Base-by-base conservation (phyloP, 2,797 vertebrate genomes). In the Xenentodon cancila region DNA sequence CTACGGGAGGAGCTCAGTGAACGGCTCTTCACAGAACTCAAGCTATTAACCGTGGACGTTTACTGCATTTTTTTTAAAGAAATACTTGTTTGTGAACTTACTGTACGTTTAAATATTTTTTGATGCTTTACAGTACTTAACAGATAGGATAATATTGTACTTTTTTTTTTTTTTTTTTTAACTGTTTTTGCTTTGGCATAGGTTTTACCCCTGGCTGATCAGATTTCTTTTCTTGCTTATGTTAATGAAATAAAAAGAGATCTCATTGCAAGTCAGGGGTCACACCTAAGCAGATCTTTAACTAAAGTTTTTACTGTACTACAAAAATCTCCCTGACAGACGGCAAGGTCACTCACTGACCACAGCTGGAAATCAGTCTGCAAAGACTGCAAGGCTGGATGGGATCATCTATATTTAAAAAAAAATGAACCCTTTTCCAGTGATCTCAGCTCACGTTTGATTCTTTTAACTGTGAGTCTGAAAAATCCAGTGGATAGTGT, bases 51-150 rank as follows among this genome's bases (percentile, higher is more conserved):
- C 63, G 62, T 64, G 62, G 79, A 80, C 57, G 81, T 89, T 84
- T 87, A 86, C 85, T 77, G 74, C 77, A 73, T 86, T 91, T 88
- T 85, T 86, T 73, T 83, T 82, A 85, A 25, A 82, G 59, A 87
- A 73, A 80, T 79, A 76, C 67, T 77, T 68, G 69, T 87, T 85
- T 76, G 79, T 91, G 79, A 86, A 81, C 60, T 85, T 54, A 65
- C 74, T 85, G 86, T 87, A 73, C 1, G 44, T 88, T 90, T 85
- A 77, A 68, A 79, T 89, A 88, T 90, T 88, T 84, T 80, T 87
- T 86, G 46, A 77, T 81, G 71, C 64, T 67, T 88, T 82, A 40
- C 37, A 40, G 37, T 40, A 73, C 59, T 74, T 84, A 83, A 84
- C 73, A 71, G 61, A 77, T 71, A 63, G 58, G 53, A 73, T 65